Conservation (phyloP, 2,797 vertebrate species). For the Myotis findleyi region DNA sequence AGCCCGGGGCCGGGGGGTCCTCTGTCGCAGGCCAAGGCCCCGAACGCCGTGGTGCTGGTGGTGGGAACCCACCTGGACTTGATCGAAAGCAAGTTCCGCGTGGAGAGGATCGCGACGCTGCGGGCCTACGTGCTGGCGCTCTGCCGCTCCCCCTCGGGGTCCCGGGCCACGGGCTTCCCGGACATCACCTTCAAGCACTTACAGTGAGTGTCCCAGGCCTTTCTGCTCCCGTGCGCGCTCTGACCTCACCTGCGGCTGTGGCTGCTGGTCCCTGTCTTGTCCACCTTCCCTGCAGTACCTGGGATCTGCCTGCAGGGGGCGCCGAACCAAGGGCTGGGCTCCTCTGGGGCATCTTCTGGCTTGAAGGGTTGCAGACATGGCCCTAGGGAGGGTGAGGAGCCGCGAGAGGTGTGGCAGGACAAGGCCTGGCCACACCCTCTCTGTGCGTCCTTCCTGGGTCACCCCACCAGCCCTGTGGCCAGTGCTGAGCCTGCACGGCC, state of each 20-base stretch:
- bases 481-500: not conserved
- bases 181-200: slow-evolving; percentile 97
- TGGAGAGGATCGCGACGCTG: slow-evolving; percentile 95
- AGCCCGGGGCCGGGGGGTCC: not conserved
- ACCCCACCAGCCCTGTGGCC: not conserved
- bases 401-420: accelerated
- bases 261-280: accelerated
- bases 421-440: not conserved
- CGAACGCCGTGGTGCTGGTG: slow-evolving; percentile 95
- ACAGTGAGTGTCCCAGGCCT: slow-evolving; percentile 88
- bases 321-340: not conserved
- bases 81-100: slow-evolving; percentile 95
- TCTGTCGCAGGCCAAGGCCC: slow-evolving; percentile 93
- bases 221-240: not conserved
- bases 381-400: not conserved
- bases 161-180: slow-evolving; percentile 95
- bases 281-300: not conserved
- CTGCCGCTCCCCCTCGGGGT: slow-evolving; percentile 95
- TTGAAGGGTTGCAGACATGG: not conserved
- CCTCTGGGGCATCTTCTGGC: not conserved
- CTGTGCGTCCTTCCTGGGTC: not conserved
- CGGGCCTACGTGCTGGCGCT: slow-evolving; percentile 95
- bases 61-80: slow-evolving; percentile 97
- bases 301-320: not conserved
- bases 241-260: accelerated